Conservation (phyloP, 2,797 vertebrate genomes). For the Acomys russatus region DNA sequence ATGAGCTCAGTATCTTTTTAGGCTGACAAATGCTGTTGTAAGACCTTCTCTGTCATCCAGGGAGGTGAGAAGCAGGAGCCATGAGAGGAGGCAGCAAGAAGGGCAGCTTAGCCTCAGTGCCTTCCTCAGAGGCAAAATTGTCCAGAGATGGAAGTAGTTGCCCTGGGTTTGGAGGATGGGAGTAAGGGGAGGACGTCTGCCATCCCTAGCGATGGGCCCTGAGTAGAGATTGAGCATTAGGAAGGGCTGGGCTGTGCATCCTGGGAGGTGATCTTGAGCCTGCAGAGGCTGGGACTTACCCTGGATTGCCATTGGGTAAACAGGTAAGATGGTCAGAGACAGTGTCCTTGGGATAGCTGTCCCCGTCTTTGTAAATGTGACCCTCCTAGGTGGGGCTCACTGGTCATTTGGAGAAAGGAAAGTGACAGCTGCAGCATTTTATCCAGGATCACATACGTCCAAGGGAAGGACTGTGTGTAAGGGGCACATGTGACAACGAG, state of each 20-base stretch:
- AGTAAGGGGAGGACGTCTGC: not conserved
- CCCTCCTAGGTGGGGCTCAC: not conserved
- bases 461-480: not conserved
- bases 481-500: not conserved
- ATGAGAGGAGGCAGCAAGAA: not conserved
- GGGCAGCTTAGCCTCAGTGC: not conserved
- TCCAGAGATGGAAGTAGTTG: not conserved
- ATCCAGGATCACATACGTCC: not conserved
- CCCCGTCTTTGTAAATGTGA: not conserved
- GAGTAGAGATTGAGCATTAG: not conserved
- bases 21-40: conserved; percentile 33
- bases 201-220: not conserved
- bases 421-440: not conserved
- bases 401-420: not conserved
- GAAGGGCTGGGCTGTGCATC: not conserved
- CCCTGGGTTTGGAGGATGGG: not conserved
- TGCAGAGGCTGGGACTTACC: not conserved
- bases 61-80: not conserved
- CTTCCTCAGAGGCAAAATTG: not conserved
- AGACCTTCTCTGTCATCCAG: not conserved
- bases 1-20: conserved; percentile 41
- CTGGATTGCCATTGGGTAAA: not conserved
- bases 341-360: not conserved
- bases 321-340: not conserved
- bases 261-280: not conserved